phyloP scores from a whole-genome alignment of 1,140 invertebrate species.

The Aphelinus certus region DNA sequence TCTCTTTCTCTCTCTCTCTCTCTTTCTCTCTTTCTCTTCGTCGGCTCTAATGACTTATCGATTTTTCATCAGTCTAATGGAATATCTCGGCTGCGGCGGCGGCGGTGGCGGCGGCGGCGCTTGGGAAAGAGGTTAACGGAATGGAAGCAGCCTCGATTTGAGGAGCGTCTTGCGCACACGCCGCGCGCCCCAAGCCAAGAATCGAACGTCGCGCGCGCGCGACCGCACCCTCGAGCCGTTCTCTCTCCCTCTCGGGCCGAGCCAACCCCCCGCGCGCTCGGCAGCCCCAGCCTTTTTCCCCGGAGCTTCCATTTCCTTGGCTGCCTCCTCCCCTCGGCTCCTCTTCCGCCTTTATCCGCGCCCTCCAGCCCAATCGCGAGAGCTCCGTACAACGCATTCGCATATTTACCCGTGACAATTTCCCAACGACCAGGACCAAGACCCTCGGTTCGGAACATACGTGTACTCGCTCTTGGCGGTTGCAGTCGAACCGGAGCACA shows the following conservation, averaged over 20 bases:
- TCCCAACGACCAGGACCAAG: too few relatives aligned
- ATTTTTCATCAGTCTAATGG: constrained; percentile 40
- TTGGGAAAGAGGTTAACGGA: constrained; percentile 33
- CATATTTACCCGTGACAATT: too few relatives aligned
- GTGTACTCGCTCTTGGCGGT: too few relatives aligned
- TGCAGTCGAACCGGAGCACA: too few relatives aligned
- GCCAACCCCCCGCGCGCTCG: too few relatives aligned
- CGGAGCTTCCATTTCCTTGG: too few relatives aligned
- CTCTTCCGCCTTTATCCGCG: not conserved
- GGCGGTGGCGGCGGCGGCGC: not conserved
- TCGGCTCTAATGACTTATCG: constrained; percentile 37
- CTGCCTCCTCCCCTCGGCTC: constrained; percentile 13
- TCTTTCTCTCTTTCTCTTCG: too few relatives aligned
- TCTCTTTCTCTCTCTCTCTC: too few relatives aligned
- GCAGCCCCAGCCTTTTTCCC: too few relatives aligned
- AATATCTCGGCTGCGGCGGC: constrained; percentile 9
- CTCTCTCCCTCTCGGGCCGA: not conserved
- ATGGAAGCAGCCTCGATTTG: constrained; percentile 23
- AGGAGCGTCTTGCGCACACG: constrained; percentile 9
- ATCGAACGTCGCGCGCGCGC: too few relatives aligned
- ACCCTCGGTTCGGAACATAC: too few relatives aligned
- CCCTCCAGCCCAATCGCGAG: not conserved
- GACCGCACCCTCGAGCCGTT: constrained; percentile 20
- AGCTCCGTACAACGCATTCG: too few relatives aligned
- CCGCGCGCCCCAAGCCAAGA: not conserved